Percentiles rank a stretch among this genome's conserved stretches.
Evolutionary conservation across 2,888 invertebrate species (phyloP).

Genomic region (Anorthoa munda): DNA sequence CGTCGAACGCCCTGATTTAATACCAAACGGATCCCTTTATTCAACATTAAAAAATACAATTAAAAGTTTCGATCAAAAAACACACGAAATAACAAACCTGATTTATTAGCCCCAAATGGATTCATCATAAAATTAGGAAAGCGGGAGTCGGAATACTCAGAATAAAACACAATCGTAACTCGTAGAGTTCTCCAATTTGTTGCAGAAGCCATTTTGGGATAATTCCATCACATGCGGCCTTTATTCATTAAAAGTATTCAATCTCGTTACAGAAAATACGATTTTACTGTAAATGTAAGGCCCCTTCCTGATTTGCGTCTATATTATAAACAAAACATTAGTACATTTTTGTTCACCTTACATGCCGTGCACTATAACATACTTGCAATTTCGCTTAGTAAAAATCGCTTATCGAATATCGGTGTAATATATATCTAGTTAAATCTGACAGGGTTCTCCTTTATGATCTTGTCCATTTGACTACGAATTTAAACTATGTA

Average conservation of each 20-base stretch:
- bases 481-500: too few relatives aligned
- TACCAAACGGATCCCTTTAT: slow-evolving; percentile 21
- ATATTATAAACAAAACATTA: too few relatives aligned
- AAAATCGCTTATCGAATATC: too few relatives aligned
- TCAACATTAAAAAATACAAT: slow-evolving; percentile 56
- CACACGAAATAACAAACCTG: slow-evolving; percentile 63
- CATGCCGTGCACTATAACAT: too few relatives aligned
- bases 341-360: too few relatives aligned
- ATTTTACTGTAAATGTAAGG: neutral
- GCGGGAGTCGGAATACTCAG: slow-evolving; percentile 60
- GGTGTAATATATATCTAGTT: neutral
- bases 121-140: slow-evolving; percentile 68
- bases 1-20: slow-evolving; percentile 33
- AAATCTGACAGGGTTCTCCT: neutral
- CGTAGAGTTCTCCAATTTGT: slow-evolving; percentile 68
- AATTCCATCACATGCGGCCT: slow-evolving; percentile 50
- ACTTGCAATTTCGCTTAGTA: too few relatives aligned
- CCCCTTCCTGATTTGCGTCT: too few relatives aligned
- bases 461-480: neutral
- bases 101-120: slow-evolving; percentile 73
- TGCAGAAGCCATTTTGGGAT: slow-evolving; percentile 54
- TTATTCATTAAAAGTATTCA: slow-evolving; percentile 52
- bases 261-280: slow-evolving; percentile 28
- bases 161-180: slow-evolving; percentile 68
- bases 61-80: slow-evolving; percentile 66